Conservation (phyloP, 2,113 vertebrate genomes). For the Podarcis muralis region DNA sequence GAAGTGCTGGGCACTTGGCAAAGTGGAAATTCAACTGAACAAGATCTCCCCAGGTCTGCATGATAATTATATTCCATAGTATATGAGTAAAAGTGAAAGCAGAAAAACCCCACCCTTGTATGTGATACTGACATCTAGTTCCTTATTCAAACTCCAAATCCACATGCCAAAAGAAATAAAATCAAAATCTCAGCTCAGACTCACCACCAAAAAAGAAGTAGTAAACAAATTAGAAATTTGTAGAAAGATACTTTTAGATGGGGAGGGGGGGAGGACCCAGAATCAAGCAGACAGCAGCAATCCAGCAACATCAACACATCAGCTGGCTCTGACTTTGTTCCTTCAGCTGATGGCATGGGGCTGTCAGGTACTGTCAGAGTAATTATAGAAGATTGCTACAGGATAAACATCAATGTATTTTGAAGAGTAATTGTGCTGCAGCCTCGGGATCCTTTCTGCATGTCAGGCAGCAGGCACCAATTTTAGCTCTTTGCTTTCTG, state of each 20-base stretch:
- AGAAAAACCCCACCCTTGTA: not conserved
- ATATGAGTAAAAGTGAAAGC: not conserved
- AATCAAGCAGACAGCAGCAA: not conserved
- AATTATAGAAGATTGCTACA: conserved; percentile 28
- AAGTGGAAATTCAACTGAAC: not conserved
- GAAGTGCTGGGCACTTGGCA: not conserved
- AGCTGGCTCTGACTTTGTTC: conserved; percentile 27
- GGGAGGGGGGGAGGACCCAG: not conserved
- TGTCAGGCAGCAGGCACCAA: conserved; percentile 20
- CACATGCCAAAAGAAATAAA: not conserved
- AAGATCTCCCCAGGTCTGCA: not conserved
- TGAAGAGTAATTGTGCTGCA: not conserved
- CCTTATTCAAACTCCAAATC: not conserved
- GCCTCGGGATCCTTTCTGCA: not conserved
- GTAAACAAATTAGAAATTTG: not conserved
- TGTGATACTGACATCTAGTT: not conserved
- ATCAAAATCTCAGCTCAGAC: not conserved
- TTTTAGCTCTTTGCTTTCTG: conserved; percentile 1
- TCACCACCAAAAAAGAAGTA: not conserved
- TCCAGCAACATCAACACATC: not conserved
- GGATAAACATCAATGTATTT: conserved; percentile 37
- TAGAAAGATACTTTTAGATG: not conserved
- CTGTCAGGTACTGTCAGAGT: conserved; percentile 27
- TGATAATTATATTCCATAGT: not conserved
- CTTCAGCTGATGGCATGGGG: not conserved